phyloP scores from a whole-genome alignment of 2,797 vertebrate species.

The Antennarius maculatus region DNA sequence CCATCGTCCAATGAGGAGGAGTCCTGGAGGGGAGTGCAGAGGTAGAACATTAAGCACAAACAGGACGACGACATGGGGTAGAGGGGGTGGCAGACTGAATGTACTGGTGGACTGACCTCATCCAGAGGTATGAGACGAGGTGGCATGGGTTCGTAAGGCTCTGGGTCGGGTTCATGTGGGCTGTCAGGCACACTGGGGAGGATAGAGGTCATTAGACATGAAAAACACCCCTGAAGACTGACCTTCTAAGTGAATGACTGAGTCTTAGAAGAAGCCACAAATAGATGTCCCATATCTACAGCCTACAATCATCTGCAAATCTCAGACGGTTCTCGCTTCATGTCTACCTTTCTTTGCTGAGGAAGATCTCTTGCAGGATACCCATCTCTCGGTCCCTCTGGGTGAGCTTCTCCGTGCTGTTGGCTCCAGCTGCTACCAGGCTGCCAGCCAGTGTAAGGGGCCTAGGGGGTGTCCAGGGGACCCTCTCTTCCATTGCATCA shows the following conservation, averaged over 20 bases:
- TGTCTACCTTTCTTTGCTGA: slow-evolving; percentile 90
- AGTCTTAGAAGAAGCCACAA: too few species aligned
- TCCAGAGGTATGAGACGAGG: slow-evolving; percentile 94
- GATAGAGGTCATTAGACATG: background rate
- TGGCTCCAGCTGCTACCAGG: slow-evolving; percentile 84
- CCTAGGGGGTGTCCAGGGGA: slow-evolving; percentile 87
- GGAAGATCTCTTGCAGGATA: slow-evolving; percentile 95
- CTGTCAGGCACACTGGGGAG: slow-evolving; percentile 82
- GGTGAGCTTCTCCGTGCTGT: slow-evolving; percentile 89
- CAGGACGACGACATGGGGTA: background rate
- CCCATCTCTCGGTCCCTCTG: slow-evolving; percentile 94
- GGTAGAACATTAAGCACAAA: too few species aligned
- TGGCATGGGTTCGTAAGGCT: slow-evolving; percentile 91
- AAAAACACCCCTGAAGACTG: too few species aligned
- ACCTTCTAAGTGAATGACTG: too few species aligned
- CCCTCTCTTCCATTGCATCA: slow-evolving; percentile 93
- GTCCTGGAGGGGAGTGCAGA: slow-evolving; percentile 78
- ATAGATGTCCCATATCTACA: too few species aligned
- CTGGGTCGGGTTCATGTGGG: slow-evolving; percentile 93
- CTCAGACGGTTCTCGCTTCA: too few species aligned
- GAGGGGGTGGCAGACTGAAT: background rate
- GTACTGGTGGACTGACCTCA: slow-evolving; percentile 79
- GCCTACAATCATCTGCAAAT: too few species aligned
- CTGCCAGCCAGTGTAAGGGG: slow-evolving; percentile 81
- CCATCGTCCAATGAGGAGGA: slow-evolving; percentile 83